These are phyloP conservation scores for Pandemis heparana DNA, from an alignment of 2,888 invertebrate genomes.

Conservation along the genomic window DNA sequence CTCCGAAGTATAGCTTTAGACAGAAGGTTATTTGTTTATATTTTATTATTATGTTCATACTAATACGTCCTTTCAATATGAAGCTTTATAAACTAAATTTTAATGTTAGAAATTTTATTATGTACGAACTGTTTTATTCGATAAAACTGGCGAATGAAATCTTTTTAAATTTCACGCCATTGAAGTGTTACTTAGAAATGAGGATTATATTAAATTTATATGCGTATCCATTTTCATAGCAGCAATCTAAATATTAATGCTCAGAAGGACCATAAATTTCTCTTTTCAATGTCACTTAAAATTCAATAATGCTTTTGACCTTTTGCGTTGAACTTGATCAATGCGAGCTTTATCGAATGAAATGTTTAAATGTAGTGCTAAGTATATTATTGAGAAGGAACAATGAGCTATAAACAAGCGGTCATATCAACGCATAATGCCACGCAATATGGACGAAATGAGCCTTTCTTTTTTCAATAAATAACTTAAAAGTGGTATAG, in stretches of 20 bases:
- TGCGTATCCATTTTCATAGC: constrained; percentile 27
- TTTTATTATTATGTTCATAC: no score
- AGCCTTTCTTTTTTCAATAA: constrained; percentile 73
- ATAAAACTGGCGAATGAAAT: not conserved
- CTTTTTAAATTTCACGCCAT: constrained; percentile 7
- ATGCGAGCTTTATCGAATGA: constrained; percentile 63
- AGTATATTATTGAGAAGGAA: constrained; percentile 72
- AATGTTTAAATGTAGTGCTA: constrained; percentile 73
- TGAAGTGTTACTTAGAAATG: not conserved
- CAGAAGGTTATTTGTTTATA: no score
- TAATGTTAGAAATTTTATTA: not conserved
- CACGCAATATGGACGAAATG: constrained; percentile 65
- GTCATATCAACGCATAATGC: constrained; percentile 77
- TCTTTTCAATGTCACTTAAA: constrained; percentile 49
- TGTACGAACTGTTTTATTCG: not conserved
- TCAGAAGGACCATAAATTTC: constrained; percentile 51
- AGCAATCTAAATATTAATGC: constrained; percentile 43
- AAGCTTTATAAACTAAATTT: no score
- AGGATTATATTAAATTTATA: not conserved
- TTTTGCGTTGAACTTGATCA: constrained; percentile 66
- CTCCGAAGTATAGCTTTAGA: no score
- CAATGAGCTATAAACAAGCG: constrained; percentile 80
- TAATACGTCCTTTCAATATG: no score
- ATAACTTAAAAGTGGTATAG: constrained; percentile 51
- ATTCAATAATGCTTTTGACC: constrained; percentile 62